Percentiles rank a stretch among this genome's conserved stretches.
phyloP scores from a whole-genome alignment of 2,797 vertebrate species.

The Cygnus olor region DNA sequence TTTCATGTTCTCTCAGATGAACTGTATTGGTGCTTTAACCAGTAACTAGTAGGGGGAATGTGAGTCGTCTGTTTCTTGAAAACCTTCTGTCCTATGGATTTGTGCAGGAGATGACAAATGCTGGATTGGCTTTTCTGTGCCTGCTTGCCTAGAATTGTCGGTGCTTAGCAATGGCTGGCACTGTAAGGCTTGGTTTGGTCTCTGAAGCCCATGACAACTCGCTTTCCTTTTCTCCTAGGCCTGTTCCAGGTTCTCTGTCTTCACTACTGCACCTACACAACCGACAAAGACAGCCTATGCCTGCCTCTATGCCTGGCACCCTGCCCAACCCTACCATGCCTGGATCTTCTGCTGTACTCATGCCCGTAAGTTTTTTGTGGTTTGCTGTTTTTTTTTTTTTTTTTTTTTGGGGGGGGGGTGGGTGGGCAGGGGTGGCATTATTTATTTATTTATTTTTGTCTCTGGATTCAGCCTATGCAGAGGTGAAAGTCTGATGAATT shows the following conservation, averaged over 20 bases:
- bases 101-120: conserved; percentile 24
- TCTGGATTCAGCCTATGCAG: not conserved
- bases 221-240: conserved; percentile 80
- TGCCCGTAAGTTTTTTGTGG: conserved; percentile 89
- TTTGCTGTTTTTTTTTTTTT: not conserved
- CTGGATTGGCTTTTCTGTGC: not conserved
- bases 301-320: conserved; percentile 98
- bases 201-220: not conserved
- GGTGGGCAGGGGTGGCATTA: not conserved
- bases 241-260: conserved; percentile 97
- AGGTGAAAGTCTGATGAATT: not conserved
- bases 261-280: conserved; percentile 98
- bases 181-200: not conserved
- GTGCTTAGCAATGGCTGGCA: conserved; percentile 4
- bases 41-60: conserved; percentile 59
- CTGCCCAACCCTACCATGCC: conserved; percentile 98
- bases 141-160: conserved; percentile 22
- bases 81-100: conserved; percentile 51
- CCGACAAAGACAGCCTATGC: conserved; percentile 98
- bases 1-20: not conserved
- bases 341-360: conserved; percentile 96
- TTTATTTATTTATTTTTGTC: not conserved
- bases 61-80: conserved; percentile 67
- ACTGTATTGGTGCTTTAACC: conserved; percentile 41
- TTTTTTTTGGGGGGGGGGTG: too few relatives aligned